Evolutionary conservation across 2,888 invertebrate genomes (phyloP).

Genomic region (Nasonovia ribisnigri): DNA sequence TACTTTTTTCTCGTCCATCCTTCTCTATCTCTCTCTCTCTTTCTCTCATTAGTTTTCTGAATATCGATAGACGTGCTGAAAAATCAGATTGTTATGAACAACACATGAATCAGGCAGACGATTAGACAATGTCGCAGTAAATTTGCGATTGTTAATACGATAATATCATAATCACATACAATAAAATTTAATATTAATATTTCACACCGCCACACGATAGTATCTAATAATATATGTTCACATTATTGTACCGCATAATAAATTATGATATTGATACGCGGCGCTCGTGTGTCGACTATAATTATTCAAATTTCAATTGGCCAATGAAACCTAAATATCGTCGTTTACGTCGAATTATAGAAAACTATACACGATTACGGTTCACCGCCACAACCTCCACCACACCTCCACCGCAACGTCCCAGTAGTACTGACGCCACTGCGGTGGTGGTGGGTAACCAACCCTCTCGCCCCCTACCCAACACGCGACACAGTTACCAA

Average conservation of each 20-base stretch:
- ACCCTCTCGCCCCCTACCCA: not conserved
- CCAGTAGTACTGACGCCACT: not conserved
- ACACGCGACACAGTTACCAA: conserved; percentile 8
- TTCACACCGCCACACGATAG: not conserved
- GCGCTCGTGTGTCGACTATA: not conserved
- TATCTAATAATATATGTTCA: not conserved
- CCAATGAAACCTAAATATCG: conserved; percentile 3
- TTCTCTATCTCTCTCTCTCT: not conserved
- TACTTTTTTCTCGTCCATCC: not conserved
- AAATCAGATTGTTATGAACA: not conserved
- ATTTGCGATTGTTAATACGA: not conserved
- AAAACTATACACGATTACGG: not conserved
- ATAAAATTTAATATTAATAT: not conserved
- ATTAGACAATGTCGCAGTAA: not conserved
- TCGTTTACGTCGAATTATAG: conserved; percentile 33
- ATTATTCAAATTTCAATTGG: conserved; percentile 22
- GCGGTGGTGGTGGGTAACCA: not conserved
- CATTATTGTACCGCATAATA: not conserved
- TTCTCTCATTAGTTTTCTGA: too few species aligned
- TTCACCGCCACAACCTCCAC: not conserved
- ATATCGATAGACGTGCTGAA: not conserved
- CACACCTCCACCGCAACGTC: not conserved
- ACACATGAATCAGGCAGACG: not conserved
- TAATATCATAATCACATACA: not conserved
- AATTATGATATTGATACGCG: not conserved